A percentile compares a stretch with the other conserved stretches of the same genome.
Conservation (phyloP, 2,797 vertebrate genomes). For the Phalloptychus januarius region DNA sequence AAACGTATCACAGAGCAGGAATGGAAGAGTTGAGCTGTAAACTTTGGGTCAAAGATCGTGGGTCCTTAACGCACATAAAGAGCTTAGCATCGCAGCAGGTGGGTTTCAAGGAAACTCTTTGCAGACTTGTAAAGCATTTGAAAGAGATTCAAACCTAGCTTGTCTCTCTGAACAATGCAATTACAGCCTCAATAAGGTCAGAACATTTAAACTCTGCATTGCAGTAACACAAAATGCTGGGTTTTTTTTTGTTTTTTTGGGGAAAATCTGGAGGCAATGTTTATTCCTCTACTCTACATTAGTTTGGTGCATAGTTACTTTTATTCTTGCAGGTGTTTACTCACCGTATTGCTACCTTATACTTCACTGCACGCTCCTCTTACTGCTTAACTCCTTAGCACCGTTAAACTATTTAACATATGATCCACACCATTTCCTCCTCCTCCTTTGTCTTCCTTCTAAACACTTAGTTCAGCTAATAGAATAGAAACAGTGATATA, state of each 20-base stretch:
- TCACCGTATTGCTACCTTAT: neutral
- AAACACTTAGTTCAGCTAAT: slow-evolving; percentile 63
- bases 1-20: slow-evolving; percentile 54
- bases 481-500: slow-evolving; percentile 65
- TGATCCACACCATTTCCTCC: slow-evolving; percentile 37
- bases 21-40: slow-evolving; percentile 45
- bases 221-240: slow-evolving; percentile 27
- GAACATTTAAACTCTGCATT: slow-evolving; percentile 17
- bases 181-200: slow-evolving; percentile 36
- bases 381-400: slow-evolving; percentile 27
- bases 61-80: slow-evolving; percentile 65
- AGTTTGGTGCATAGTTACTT: slow-evolving; percentile 23
- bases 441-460: slow-evolving; percentile 29
- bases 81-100: slow-evolving; percentile 64
- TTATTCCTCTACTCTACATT: slow-evolving; percentile 6
- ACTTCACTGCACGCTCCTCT: slow-evolving; percentile 7
- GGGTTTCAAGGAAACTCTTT: slow-evolving; percentile 64
- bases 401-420: slow-evolving; percentile 53
- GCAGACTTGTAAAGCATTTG: slow-evolving; percentile 62
- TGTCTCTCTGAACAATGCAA: slow-evolving; percentile 38
- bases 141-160: slow-evolving; percentile 35
- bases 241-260: too few species aligned
- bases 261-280: slow-evolving; percentile 21
- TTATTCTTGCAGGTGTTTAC: slow-evolving; percentile 6
- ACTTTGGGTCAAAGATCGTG: slow-evolving; percentile 64